Conservation (phyloP, 64 coral and sea anemone species). For the Montipora sp. region DNA sequence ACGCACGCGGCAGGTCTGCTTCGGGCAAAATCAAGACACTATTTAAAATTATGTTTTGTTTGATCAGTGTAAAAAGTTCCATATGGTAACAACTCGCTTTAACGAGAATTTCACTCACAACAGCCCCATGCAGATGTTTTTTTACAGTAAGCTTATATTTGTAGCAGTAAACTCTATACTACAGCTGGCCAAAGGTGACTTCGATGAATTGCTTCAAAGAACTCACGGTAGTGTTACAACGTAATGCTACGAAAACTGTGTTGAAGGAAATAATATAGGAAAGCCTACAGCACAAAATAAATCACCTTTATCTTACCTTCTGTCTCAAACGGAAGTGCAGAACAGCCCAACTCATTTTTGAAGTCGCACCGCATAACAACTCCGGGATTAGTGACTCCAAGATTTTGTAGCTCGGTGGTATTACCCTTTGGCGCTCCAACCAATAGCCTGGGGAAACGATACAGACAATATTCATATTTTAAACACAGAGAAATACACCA, state of each 20-base stretch:
- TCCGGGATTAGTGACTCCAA: slow-evolving; percentile 20
- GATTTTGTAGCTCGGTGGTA: not conserved
- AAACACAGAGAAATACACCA: not conserved
- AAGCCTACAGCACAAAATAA: not conserved
- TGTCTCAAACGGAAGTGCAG: not conserved
- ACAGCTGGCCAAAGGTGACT: too few relatives aligned
- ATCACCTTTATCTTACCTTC: not conserved
- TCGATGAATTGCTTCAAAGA: not conserved
- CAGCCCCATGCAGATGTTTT: not conserved
- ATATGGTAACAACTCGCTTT: not conserved
- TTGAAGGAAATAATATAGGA: not conserved
- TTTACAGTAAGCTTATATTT: too few relatives aligned
- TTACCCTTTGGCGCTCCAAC: slow-evolving; percentile 70
- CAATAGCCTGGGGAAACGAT: slow-evolving; percentile 42
- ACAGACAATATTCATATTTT: not conserved
- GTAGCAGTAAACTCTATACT: too few relatives aligned
- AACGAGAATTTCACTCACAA: not conserved
- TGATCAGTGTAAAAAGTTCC: not conserved
- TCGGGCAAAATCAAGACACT: too few relatives aligned
- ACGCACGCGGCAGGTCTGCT: too few relatives aligned
- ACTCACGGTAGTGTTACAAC: not conserved
- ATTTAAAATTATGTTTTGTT: not conserved
- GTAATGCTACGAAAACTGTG: not conserved
- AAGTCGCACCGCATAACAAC: slow-evolving; percentile 66
- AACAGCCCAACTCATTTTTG: not conserved